Conservation (phyloP, 2,888 invertebrate species). For the Drosophila buzzatii region DNA sequence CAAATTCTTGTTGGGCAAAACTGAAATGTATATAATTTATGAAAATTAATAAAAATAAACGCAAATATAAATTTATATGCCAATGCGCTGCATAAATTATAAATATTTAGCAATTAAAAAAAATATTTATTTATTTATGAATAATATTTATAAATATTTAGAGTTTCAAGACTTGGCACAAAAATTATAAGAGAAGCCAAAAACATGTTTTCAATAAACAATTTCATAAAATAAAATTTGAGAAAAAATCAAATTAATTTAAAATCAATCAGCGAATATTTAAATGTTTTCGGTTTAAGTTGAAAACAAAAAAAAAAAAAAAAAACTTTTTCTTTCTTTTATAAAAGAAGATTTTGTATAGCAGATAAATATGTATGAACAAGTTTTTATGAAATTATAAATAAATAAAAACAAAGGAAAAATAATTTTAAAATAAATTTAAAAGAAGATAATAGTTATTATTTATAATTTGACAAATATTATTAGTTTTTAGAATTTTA, state of each 20-base stretch:
- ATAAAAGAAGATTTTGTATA: too few relatives aligned
- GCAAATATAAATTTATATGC: background rate
- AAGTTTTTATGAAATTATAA: too few relatives aligned
- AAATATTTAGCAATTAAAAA: background rate
- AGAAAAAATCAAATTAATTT: background rate
- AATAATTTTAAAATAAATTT: too few relatives aligned
- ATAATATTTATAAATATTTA: background rate
- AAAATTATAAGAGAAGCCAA: background rate
- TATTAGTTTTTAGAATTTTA: too few relatives aligned
- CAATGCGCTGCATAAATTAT: background rate
- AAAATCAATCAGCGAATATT: background rate
- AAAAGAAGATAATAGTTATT: too few relatives aligned
- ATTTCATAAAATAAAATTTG: background rate
- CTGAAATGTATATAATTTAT: constrained; percentile 1
- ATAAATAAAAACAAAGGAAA: too few relatives aligned
- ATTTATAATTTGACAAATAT: too few relatives aligned
- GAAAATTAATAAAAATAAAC: background rate
- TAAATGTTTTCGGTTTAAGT: too few relatives aligned
- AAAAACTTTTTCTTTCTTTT: too few relatives aligned
- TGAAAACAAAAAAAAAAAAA: too few relatives aligned
- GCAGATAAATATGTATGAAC: too few relatives aligned
- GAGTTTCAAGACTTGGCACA: background rate
- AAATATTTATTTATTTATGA: background rate
- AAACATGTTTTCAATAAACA: background rate
- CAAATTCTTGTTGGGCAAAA: background rate